A percentile compares a stretch with the other conserved stretches of the same genome.
Conservation (phyloP, 92 coral and sea anemone species). For the Metridium senile region DNA sequence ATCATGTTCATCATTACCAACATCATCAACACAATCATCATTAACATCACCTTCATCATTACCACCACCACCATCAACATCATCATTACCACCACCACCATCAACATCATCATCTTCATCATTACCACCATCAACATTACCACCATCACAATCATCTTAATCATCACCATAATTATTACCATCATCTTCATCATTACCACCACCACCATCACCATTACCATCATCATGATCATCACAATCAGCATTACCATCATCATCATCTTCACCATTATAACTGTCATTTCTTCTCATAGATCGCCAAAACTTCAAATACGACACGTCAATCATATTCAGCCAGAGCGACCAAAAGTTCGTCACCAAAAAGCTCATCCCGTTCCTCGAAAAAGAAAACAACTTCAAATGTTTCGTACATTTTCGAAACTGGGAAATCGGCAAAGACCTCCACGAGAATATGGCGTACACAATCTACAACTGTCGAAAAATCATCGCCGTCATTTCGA, state of each 20-base stretch:
- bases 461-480: constrained; percentile 27
- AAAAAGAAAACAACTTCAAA: constrained; percentile 18
- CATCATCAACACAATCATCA: too few relatives aligned
- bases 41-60: too few relatives aligned
- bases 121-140: too few relatives aligned
- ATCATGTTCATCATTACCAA: too few relatives aligned
- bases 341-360: constrained; percentile 23
- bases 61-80: too few relatives aligned
- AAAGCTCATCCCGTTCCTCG: constrained; percentile 20
- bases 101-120: too few relatives aligned
- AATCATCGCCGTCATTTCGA: constrained; percentile 34
- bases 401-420: constrained; percentile 29
- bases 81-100: too few relatives aligned
- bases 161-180: too few relatives aligned
- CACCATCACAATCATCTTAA: too few relatives aligned
- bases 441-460: constrained; percentile 28
- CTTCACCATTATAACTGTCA: neutral
- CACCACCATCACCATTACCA: too few relatives aligned
- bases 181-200: too few relatives aligned
- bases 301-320: constrained; percentile 28
- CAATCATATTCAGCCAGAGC: constrained; percentile 21
- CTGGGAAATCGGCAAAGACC: constrained; percentile 13
- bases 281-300: neutral
- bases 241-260: neutral
- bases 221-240: neutral